Conservation (phyloP, 2,888 invertebrate genomes). For the Drosophila anomalata region DNA sequence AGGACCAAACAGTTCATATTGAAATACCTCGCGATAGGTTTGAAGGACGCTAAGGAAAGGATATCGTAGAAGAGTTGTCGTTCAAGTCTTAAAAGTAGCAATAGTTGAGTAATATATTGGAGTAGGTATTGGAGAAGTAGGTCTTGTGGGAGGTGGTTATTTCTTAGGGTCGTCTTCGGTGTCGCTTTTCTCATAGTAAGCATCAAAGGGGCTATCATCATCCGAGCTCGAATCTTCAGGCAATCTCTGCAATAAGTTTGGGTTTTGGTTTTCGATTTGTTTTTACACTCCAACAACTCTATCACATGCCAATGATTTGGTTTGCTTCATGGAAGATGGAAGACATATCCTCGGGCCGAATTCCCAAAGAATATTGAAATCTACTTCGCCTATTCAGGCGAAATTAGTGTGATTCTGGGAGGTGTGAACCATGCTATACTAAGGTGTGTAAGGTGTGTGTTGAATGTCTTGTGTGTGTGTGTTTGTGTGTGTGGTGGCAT, state of each 20-base stretch:
- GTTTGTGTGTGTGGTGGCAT: slow-evolving; percentile 29
- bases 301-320: slow-evolving; percentile 32
- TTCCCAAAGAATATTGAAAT: slow-evolving; percentile 7
- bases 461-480: slow-evolving; percentile 15
- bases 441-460: slow-evolving; percentile 5
- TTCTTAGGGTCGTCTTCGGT: slow-evolving; percentile 73
- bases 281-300: neutral
- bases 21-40: slow-evolving; percentile 59
- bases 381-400: slow-evolving; percentile 17
- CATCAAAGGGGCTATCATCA: slow-evolving; percentile 83
- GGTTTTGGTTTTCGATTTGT: slow-evolving; percentile 31
- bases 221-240: slow-evolving; percentile 83
- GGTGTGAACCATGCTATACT: slow-evolving; percentile 28
- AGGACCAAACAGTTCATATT: slow-evolving; percentile 26
- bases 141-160: slow-evolving; percentile 44
- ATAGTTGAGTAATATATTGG: slow-evolving; percentile 17
- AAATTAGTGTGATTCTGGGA: slow-evolving; percentile 2
- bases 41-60: slow-evolving; percentile 39
- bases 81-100: slow-evolving; percentile 19
- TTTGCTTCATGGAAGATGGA: slow-evolving; percentile 24
- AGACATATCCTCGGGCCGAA: slow-evolving; percentile 29
- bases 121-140: slow-evolving; percentile 35
- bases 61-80: slow-evolving; percentile 17
- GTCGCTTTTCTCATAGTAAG: slow-evolving; percentile 81
- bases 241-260: slow-evolving; percentile 76